Base-by-base conservation (phyloP, 2,888 invertebrate species). In the Drosophila gaucha region DNA sequence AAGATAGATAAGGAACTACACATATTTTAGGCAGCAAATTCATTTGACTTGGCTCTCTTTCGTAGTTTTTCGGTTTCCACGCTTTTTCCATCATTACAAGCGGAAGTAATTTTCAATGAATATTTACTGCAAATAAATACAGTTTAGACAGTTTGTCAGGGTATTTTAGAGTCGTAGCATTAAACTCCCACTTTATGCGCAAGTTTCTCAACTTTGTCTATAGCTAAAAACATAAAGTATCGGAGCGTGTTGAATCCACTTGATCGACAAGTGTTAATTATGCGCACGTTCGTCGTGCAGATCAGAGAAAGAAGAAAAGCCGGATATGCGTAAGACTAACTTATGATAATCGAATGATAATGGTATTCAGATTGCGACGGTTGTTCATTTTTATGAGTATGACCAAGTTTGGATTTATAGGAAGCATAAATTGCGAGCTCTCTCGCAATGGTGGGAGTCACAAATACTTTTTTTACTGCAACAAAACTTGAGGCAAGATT, bases 321-420 rank as follows among this genome's bases (percentile, higher is more conserved):
- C 80, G 80, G 80, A 75, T 75, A 57, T 79, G 33, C 28, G 33
- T 78, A 78, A 59, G 69, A 57, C 39, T 49, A 51, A 66, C 57
- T 35, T 59, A 59, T 67, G 63, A 47, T 52, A 44, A 67, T 22
- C 47, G 22, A 28, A 60, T 58, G 79, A 51, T 57, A 52, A 79
- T 79, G 43, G 49, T 28, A 50, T 76, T 65, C 64, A 52, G 58
- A 76, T 65, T 54, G 56, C 64, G 22, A 16, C 18, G 38, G 30
- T 36, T 36, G 44, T 14, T 28, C 16, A 28, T 0, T 18, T 28
- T 28, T 12, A 44, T 14, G 28, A 36, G 16, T 66, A 44, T 73
- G 38, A 31, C 73, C 73, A 76, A 58, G 24, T 80, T 80, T 59
- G 76, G 78, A 6, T 16, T 12, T 0, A 43, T n/a, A 58, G 80